Percentiles rank a stretch among this genome's conserved stretches.
Conservation (phyloP, 2,113 vertebrate species). For the Pluvialis apricaria region DNA sequence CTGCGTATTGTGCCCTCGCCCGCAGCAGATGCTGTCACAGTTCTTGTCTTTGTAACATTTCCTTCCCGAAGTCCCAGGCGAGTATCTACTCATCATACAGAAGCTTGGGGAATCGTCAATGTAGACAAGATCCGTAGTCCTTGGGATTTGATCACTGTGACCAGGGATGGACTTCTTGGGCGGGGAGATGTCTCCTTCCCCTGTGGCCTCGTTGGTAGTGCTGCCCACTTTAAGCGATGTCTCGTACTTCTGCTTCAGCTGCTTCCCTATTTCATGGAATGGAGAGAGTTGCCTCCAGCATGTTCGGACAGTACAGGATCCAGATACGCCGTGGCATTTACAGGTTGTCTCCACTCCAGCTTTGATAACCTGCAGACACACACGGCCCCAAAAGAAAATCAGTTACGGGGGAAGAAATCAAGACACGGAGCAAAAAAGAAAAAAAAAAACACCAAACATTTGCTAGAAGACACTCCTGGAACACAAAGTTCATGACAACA, state of each 20-base stretch:
- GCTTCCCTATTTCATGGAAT: conserved; percentile 95
- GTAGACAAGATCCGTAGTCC: conserved; percentile 92
- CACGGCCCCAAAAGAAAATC: not conserved
- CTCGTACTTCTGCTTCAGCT: conserved; percentile 95
- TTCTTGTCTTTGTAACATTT: conserved; percentile 99
- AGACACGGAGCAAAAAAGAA: not conserved
- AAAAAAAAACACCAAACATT: not conserved
- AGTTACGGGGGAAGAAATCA: not conserved
- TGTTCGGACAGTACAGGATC: conserved; percentile 94
- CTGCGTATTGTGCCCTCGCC: conserved; percentile 96
- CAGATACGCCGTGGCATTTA: conserved; percentile 95
- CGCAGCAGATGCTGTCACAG: conserved; percentile 97
- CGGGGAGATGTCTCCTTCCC: conserved; percentile 88
- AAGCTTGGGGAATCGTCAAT: conserved; percentile 98
- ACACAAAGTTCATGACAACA: not conserved
- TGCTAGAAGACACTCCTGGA: not conserved
- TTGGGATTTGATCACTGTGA: conserved; percentile 85
- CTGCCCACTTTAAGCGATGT: conserved; percentile 91
- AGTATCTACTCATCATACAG: conserved; percentile 91
- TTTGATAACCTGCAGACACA: conserved; percentile 87
- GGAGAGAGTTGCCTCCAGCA: conserved; percentile 97
- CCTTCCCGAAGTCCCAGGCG: conserved; percentile 86
- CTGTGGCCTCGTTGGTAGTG: conserved; percentile 93
- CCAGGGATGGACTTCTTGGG: conserved; percentile 73
- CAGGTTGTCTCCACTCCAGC: conserved; percentile 96